Evolutionary conservation across 1,140 invertebrate genomes (phyloP).

Genomic region (Euwallacea fornicatus): DNA sequence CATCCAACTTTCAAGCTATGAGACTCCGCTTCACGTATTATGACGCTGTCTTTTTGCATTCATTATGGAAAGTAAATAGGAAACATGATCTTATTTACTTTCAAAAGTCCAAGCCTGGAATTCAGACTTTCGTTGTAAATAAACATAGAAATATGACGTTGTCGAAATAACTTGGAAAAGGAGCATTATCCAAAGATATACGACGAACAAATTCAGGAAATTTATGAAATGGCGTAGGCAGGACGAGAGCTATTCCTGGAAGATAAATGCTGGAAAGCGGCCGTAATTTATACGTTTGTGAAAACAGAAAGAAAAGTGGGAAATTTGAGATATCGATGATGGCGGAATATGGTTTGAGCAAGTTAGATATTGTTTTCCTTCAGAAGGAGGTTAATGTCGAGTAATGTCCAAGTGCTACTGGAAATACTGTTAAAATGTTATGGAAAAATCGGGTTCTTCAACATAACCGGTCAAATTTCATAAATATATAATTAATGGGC

Average conservation of each 20-base stretch:
- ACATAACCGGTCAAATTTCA: too few relatives aligned
- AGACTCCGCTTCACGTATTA: not conserved
- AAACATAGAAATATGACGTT: not conserved
- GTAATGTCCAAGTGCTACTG: too few relatives aligned
- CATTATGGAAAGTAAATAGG: not conserved
- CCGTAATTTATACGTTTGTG: not conserved
- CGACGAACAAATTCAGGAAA: not conserved
- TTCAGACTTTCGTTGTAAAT: not conserved
- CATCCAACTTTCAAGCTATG: not conserved
- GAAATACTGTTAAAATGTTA: too few relatives aligned
- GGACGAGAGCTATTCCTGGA: not conserved
- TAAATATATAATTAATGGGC: too few relatives aligned
- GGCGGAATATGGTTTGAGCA: too few relatives aligned
- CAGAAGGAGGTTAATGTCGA: too few relatives aligned
- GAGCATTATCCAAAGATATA: not conserved
- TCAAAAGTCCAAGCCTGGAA: not conserved
- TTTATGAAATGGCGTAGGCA: constrained; percentile 1
- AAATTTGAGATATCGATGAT: too few relatives aligned
- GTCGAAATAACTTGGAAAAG: not conserved
- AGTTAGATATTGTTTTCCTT: too few relatives aligned
- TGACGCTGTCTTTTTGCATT: not conserved
- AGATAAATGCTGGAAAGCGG: not conserved
- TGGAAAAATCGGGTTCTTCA: too few relatives aligned
- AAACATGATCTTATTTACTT: not conserved
- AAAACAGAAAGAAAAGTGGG: too few relatives aligned